Evolutionary conservation across 2,113 vertebrate species (phyloP), one percentile per base, ranked within the genome.

Genomic region (Pterophyllum scalare): DNA sequence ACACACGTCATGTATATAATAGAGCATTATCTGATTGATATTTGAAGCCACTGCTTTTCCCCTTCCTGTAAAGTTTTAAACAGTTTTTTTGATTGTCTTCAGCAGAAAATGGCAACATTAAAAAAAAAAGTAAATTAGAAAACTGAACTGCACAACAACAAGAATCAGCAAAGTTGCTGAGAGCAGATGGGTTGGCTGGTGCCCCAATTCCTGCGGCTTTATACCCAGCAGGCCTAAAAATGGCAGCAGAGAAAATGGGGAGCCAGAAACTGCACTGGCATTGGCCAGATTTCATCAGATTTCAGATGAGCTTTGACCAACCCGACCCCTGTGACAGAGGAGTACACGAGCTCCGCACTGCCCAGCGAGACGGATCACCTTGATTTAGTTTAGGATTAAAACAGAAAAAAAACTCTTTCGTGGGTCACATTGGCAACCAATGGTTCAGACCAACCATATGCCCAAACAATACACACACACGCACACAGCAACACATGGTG

Each of bases 171-270:
- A 81, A 88, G 87, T 90, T 84, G 28, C 82, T 64, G 89, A 80
- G 85, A 92, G 88, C 94, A 94, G 90, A 93, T 94, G 89, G 91
- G 79, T 86, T 90, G 94, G 90, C 83, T 60, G 7, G 79, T 92
- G 83, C 89, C 87, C 77, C 67, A n/a, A 35, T 80, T 87, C 88
- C 86, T 5, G 84, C 90, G 83, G 90, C 87, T 89, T 86, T 82
- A 87, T 72, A 87, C 79, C 90, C 81, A 78, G 74, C 82, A 87
- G 61, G 83, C 80, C 87, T 94, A 93, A 91, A 93, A 93, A 93
- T 94, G 94, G 91, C 90, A 87, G 84, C 59, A 57, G 78, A 90
- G 86, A 83, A 75, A 81, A 88, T 31, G 24, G 77, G 77, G 81
- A 89, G 75, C 72, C 83, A 90, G 76, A 62, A n/a, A 72, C 57